phyloP scores from a whole-genome alignment of 2,888 invertebrate species.

The Coenonympha glycerion region DNA sequence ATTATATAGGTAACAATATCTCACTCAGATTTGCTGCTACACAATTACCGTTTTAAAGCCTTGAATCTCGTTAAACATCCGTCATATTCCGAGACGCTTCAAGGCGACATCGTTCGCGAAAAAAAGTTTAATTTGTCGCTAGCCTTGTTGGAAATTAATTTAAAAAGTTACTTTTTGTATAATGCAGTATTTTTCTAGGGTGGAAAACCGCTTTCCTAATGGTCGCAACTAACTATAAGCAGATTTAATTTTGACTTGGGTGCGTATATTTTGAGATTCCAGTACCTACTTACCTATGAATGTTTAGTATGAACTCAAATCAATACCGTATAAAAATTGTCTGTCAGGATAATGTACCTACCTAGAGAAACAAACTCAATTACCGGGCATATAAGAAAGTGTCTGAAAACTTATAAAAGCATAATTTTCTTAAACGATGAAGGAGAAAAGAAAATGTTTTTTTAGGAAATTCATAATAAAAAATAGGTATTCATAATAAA shows the following conservation, averaged over 20 bases:
- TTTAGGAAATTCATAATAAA: too few species aligned
- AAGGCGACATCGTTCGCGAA: constrained; percentile 5
- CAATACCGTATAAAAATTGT: too few species aligned
- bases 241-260: too few species aligned
- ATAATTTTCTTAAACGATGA: not conserved
- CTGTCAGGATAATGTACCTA: too few species aligned
- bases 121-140: constrained; percentile 7
- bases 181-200: not conserved
- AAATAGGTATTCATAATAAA: too few species aligned
- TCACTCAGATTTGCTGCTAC: constrained; percentile 29
- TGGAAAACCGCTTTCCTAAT: too few species aligned
- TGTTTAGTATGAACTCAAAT: not conserved
- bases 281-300: not conserved
- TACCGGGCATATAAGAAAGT: not conserved
- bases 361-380: not conserved
- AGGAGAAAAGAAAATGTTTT: not conserved
- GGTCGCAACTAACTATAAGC: too few species aligned
- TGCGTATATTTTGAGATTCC: not conserved
- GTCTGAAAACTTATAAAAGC: not conserved
- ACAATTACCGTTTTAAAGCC: constrained; percentile 49
- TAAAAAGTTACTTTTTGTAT: not conserved
- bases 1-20: too few species aligned
- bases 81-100: constrained; percentile 40
- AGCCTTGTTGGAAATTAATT: constrained; percentile 2
- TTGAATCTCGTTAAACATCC: constrained; percentile 53